Evolutionary conservation across 1,140 invertebrate species (phyloP).

Genomic region (Drosophila ambigua): DNA sequence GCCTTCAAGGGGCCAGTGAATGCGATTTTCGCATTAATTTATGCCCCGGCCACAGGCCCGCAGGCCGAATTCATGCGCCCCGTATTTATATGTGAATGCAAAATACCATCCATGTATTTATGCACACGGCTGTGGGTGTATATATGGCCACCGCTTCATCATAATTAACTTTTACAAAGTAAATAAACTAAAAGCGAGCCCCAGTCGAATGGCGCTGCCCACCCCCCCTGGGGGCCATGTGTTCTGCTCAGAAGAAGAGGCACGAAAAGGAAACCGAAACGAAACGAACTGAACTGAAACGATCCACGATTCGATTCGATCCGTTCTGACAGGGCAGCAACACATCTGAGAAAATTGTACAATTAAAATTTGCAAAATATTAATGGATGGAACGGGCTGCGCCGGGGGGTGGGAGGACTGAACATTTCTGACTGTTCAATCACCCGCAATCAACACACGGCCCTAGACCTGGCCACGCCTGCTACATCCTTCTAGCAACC

Average conservation of each 20-base stretch:
- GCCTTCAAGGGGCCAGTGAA: conserved; percentile 24
- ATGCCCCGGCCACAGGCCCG: conserved; percentile 22
- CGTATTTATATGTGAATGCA: conserved; percentile 27
- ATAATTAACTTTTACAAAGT: conserved; percentile 79
- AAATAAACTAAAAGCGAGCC: conserved; percentile 70
- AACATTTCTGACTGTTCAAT: conserved; percentile 38
- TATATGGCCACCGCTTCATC: conserved; percentile 58
- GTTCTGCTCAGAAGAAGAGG: conserved; percentile 38
- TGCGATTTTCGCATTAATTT: too few species aligned
- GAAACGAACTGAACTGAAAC: not conserved
- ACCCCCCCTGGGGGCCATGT: conserved; percentile 59
- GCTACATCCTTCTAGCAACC: too few species aligned
- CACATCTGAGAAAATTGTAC: conserved; percentile 22
- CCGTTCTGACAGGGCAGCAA: conserved; percentile 1
- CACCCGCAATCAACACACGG: conserved; percentile 20
- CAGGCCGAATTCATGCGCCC: not conserved
- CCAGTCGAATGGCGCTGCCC: too few species aligned
- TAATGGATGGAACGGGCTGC: not conserved
- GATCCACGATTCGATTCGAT: not conserved
- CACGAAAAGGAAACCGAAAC: conserved; percentile 19
- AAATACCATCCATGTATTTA: conserved; percentile 1
- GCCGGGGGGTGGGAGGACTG: too few species aligned
- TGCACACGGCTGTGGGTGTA: not conserved
- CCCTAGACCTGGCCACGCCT: too few species aligned
- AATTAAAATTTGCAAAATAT: conserved; percentile 46